Evolutionary conservation across 2,888 invertebrate species (phyloP).

Genomic region (Metallyticus violacea): DNA sequence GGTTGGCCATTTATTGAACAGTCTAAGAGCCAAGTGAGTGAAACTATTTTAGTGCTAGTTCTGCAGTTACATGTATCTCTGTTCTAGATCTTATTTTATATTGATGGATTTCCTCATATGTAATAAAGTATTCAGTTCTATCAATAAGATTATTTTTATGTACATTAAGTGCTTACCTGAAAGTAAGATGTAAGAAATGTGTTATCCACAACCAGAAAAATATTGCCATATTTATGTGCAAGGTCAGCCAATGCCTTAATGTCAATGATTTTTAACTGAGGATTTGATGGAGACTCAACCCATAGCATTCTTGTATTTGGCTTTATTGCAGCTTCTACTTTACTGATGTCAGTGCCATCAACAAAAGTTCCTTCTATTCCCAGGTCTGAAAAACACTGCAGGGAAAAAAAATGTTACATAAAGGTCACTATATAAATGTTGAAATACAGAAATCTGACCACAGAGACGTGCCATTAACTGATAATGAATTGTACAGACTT

Average conservation of each 20-base stretch:
- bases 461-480: no score
- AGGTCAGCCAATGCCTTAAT: constrained; percentile 68
- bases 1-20: no score
- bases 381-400: constrained; percentile 58
- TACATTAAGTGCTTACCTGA: constrained; percentile 50
- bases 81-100: no score
- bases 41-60: no score
- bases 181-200: constrained; percentile 92
- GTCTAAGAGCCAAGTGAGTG: no score
- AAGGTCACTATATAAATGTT: constrained; percentile 33
- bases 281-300: constrained; percentile 97
- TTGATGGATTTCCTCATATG: no score
- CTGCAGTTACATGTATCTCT: no score
- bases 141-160: no score
- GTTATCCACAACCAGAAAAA: constrained; percentile 85
- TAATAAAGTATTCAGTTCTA: no score
- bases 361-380: constrained; percentile 74
- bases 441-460: no score
- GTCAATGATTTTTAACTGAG: constrained; percentile 84
- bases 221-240: constrained; percentile 54
- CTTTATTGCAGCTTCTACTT: constrained; percentile 56
- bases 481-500: no score
- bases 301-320: constrained; percentile 60
- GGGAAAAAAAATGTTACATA: no score
- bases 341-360: constrained; percentile 67